Evolutionary conservation across 2,113 vertebrate genomes (phyloP), one percentile per base, ranked within the genome.

Genomic region (Leptocoma aspasia): DNA sequence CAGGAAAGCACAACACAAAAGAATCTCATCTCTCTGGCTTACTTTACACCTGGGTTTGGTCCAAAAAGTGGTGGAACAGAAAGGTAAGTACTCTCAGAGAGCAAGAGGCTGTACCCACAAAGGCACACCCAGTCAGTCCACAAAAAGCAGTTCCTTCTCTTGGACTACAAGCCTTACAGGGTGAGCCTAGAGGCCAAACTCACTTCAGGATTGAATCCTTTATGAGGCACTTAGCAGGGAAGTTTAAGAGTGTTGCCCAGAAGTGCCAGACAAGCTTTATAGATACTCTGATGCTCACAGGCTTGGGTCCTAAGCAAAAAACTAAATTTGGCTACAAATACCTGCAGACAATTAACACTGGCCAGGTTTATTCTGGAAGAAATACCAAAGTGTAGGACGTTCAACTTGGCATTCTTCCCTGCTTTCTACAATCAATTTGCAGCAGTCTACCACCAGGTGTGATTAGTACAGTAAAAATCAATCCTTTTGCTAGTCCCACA

Each of bases 71-170:
- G 59, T 22, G 28, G n/a, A 89, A 18, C 28, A 91, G 39, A 83
- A 84, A 28, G 1, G 0, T n/a, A 50, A 79, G 44, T 4, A 39
- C 7, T 30, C 20, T 50, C 1, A 2, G 35, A n/a, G 27, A 81
- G 13, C 6, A 70, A 41, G 6, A 87, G 42, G 23, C 31, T 35
- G n/a, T 22, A 65, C 15, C 30, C 83, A 83, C 26, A 21, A 30
- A 59, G 71, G 24, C 52, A 39, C 44, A 52, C 11, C 53, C n/a
- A 19, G 11, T 16, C 65, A 79, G 28, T 10, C 9, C 23, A 57
- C 17, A 75, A 37, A 14, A 52, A 71, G 13, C 3, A 17, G 11
- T 9, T 89, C 45, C 50, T 53, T 50, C 47, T 42, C 41, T 12
- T 5, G 11, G 10, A 47, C 37, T 7, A 47, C 0, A 0, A 82